Percentiles rank a stretch among this genome's conserved stretches.
These are phyloP conservation scores for Cryptoprocta ferox DNA, from an alignment of 2,797 vertebrate species.

Conservation along the genomic window DNA sequence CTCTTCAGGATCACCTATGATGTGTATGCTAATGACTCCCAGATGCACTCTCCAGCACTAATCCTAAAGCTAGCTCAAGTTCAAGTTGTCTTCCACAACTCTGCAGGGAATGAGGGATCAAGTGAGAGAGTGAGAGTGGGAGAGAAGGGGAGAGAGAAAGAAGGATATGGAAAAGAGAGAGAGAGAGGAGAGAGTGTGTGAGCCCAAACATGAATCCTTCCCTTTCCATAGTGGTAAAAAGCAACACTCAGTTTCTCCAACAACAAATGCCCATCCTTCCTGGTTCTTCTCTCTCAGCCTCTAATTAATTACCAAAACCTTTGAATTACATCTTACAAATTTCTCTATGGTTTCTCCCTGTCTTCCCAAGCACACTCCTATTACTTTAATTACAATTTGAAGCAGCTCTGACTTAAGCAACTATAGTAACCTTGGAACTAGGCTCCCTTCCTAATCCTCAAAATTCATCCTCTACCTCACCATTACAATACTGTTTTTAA, in stretches of 20 bases:
- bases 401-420: background rate
- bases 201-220: background rate
- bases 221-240: background rate
- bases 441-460: background rate
- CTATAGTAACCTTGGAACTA: background rate
- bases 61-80: background rate
- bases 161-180: background rate
- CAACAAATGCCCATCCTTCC: background rate
- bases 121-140: no score
- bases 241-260: background rate
- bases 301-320: background rate
- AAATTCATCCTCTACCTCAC: background rate
- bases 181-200: background rate
- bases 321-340: background rate
- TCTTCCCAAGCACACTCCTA: background rate
- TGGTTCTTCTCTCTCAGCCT: background rate
- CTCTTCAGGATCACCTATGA: background rate
- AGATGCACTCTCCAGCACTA: background rate
- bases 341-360: background rate
- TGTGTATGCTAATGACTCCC: background rate
- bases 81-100: background rate
- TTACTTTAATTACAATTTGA: background rate
- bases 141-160: no score
- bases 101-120: background rate
- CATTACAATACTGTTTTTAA: background rate